Conservation (phyloP, 1,140 invertebrate species). For the Neodiprion fabricii region DNA sequence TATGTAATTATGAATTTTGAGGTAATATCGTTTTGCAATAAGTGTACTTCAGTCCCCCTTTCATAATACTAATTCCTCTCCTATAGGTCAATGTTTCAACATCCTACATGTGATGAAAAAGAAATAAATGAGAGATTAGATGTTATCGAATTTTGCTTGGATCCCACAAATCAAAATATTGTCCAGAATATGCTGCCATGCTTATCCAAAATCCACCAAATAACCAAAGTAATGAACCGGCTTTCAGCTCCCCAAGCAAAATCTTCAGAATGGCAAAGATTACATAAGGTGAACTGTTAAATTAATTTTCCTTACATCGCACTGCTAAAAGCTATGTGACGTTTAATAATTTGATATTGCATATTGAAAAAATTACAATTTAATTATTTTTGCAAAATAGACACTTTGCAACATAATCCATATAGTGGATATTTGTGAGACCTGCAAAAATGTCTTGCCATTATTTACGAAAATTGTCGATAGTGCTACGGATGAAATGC, state of each 20-base stretch:
- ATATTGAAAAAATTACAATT: slow-evolving; percentile 18
- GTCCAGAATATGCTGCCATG: slow-evolving; percentile 64
- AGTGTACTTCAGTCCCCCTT: too few species aligned
- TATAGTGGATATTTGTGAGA: slow-evolving; percentile 69
- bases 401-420: slow-evolving; percentile 70
- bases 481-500: slow-evolving; percentile 66
- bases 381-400: slow-evolving; percentile 55
- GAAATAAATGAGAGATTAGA: slow-evolving; percentile 66
- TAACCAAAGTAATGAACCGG: slow-evolving; percentile 43
- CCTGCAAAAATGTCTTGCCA: slow-evolving; percentile 50
- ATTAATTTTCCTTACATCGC: slow-evolving; percentile 22
- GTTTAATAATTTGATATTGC: slow-evolving; percentile 10
- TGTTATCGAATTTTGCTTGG: slow-evolving; percentile 68
- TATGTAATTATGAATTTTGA: neutral
- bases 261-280: slow-evolving; percentile 70
- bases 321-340: slow-evolving; percentile 15
- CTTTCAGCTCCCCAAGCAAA: slow-evolving; percentile 65
- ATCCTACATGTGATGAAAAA: slow-evolving; percentile 66
- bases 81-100: slow-evolving; percentile 64
- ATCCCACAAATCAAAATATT: slow-evolving; percentile 65
- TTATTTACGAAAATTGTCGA: slow-evolving; percentile 66
- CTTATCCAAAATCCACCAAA: slow-evolving; percentile 68
- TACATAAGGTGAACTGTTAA: slow-evolving; percentile 64
- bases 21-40: too few species aligned
- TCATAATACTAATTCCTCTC: too few species aligned